A percentile compares a stretch with the other conserved stretches of the same genome.
These are phyloP conservation scores for Periphyllus acericola DNA, from an alignment of 2,888 invertebrate genomes.

Conservation along the genomic window DNA sequence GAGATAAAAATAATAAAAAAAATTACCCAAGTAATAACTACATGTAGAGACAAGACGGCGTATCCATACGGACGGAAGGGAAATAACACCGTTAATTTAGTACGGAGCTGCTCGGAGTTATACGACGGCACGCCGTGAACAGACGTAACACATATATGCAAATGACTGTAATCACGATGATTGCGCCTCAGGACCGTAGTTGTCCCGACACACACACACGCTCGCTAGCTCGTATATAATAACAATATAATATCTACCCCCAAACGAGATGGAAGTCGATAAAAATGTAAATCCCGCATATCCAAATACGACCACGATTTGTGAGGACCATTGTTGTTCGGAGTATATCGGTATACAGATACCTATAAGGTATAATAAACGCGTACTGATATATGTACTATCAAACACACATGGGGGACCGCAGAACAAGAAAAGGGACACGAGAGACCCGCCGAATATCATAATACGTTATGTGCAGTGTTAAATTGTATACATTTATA, in stretches of 20 bases:
- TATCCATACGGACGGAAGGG: conserved; percentile 26
- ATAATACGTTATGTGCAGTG: not conserved
- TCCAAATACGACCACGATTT: not conserved
- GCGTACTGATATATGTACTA: too few relatives aligned
- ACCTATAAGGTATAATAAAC: not conserved
- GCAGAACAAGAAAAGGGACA: not conserved
- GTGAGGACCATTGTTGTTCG: conserved; percentile 1
- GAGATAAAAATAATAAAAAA: conserved; percentile 30
- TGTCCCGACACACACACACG: not conserved
- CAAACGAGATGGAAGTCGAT: conserved; percentile 55
- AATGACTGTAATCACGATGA: conserved; percentile 61
- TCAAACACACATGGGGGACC: not conserved
- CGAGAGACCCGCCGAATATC: not conserved
- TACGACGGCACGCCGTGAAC: not conserved
- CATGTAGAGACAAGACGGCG: conserved; percentile 7
- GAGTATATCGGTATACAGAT: not conserved
- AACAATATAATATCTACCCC: conserved; percentile 36
- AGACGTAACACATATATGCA: conserved; percentile 43
- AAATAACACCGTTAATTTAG: conserved; percentile 59
- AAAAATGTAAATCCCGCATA: conserved; percentile 47
- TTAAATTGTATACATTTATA: not conserved
- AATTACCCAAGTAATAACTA: conserved; percentile 43
- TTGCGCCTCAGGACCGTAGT: conserved; percentile 52
- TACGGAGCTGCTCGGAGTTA: conserved; percentile 28
- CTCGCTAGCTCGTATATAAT: not conserved